A percentile compares a stretch with the other conserved stretches of the same genome.
Conservation (phyloP, 2,113 vertebrate genomes). For the Larimichthys polyactis region DNA sequence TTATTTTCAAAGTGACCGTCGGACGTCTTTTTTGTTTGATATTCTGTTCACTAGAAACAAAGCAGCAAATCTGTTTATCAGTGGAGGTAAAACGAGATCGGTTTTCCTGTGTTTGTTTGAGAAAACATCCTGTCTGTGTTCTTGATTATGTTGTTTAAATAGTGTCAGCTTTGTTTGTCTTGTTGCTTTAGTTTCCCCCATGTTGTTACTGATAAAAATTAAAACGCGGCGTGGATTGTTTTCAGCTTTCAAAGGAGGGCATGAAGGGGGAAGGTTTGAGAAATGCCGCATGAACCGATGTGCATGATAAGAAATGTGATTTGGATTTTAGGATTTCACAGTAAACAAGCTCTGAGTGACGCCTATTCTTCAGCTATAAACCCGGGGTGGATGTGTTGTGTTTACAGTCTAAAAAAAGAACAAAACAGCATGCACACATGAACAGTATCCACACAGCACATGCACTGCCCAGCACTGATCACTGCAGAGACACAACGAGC, state of each 20-base stretch:
- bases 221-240: neutral
- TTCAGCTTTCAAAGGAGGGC: neutral
- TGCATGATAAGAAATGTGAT: neutral
- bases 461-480: constrained; percentile 59
- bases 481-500: constrained; percentile 71
- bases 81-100: neutral
- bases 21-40: neutral
- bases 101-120: too few species aligned
- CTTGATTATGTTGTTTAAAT: neutral
- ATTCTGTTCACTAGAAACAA: neutral
- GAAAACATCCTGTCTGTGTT: constrained; percentile 2
- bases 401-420: constrained; percentile 1
- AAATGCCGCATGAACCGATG: constrained; percentile 7
- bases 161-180: neutral
- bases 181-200: neutral
- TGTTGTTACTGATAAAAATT: neutral
- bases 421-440: constrained; percentile 22
- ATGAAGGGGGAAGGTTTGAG: neutral
- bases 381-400: neutral
- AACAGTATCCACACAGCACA: constrained; percentile 28
- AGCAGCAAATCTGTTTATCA: neutral
- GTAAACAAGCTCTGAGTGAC: neutral
- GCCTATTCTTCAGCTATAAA: neutral
- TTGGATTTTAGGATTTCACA: neutral
- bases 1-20: too few species aligned